phyloP scores from a whole-genome alignment of 2,888 invertebrate species.

The Limnephilus rhombicus region DNA sequence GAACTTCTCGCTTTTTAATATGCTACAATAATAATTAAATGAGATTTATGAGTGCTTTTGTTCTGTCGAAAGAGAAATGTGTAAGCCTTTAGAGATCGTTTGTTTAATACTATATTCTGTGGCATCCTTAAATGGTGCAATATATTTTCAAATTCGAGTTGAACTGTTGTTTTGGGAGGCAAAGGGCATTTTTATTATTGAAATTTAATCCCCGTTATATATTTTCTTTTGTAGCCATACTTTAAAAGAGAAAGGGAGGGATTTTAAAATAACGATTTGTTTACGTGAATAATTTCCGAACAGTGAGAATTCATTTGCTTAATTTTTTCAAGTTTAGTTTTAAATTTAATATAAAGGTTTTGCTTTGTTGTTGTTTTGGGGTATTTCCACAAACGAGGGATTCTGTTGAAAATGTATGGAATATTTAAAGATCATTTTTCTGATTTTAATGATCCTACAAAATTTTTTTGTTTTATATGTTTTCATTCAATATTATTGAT shows the following conservation, averaged over 20 bases:
- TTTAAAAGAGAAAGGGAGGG: background rate
- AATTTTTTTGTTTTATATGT: no score
- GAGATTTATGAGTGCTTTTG: conserved; percentile 45
- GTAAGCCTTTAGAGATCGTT: conserved; percentile 32
- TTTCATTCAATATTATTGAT: no score
- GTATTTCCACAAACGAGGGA: no score
- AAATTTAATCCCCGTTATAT: background rate
- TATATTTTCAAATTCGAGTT: conserved; percentile 32
- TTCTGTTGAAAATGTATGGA: no score
- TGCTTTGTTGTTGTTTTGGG: background rate
- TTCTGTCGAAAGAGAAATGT: conserved; percentile 33
- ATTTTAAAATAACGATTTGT: background rate
- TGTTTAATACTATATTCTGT: conserved; percentile 8
- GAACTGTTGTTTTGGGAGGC: background rate
- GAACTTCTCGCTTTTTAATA: background rate
- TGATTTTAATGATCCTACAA: no score
- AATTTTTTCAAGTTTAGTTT: background rate
- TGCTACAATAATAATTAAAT: conserved; percentile 46
- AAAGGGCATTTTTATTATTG: background rate
- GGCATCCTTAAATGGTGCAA: conserved; percentile 27
- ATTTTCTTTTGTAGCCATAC: background rate
- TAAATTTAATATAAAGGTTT: background rate
- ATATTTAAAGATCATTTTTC: no score
- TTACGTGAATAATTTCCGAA: background rate
- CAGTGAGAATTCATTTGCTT: background rate